phyloP scores from a whole-genome alignment of 2,888 invertebrate species.

The Orgyia antiqua region DNA sequence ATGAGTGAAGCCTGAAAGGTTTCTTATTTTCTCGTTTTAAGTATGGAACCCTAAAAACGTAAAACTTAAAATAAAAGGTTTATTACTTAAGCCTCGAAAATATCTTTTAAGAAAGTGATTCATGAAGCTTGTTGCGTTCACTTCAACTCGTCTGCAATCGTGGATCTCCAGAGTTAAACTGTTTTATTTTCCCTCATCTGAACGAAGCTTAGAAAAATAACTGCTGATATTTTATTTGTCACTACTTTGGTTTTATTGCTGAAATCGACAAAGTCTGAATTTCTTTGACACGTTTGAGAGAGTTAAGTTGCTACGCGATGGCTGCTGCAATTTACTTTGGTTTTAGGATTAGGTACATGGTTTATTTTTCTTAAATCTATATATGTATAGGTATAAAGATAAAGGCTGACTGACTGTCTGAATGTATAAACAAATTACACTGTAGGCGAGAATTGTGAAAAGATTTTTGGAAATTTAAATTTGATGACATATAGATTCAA shows the following conservation, averaged over 20 bases:
- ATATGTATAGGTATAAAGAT: no score
- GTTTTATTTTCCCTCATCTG: slow-evolving; percentile 70
- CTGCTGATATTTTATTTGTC: slow-evolving; percentile 40
- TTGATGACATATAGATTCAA: no score
- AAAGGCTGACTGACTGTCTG: no score
- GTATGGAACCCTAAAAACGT: no score
- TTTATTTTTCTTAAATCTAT: no score
- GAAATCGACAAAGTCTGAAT: slow-evolving; percentile 32
- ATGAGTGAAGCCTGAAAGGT: no score
- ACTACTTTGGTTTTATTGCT: slow-evolving; percentile 35
- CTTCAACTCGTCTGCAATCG: slow-evolving; percentile 67
- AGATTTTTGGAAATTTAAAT: no score
- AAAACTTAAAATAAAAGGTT: slow-evolving; percentile 31
- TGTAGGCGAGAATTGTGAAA: no score
- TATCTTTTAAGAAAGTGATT: slow-evolving; percentile 56
- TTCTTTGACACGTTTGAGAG: slow-evolving; percentile 24
- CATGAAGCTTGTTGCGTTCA: slow-evolving; percentile 68
- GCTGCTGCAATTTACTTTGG: slow-evolving; percentile 70
- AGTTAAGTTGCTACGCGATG: slow-evolving; percentile 41
- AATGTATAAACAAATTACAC: no score
- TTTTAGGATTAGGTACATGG: no score
- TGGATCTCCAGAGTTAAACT: slow-evolving; percentile 70
- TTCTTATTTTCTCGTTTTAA: no score
- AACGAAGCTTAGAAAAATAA: slow-evolving; percentile 63
- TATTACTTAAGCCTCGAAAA: slow-evolving; percentile 46